Evolutionary conservation across 1,140 invertebrate species (phyloP), one percentile per base, ranked within the genome.

Genomic region (Ceratosolen fusciceps): DNA sequence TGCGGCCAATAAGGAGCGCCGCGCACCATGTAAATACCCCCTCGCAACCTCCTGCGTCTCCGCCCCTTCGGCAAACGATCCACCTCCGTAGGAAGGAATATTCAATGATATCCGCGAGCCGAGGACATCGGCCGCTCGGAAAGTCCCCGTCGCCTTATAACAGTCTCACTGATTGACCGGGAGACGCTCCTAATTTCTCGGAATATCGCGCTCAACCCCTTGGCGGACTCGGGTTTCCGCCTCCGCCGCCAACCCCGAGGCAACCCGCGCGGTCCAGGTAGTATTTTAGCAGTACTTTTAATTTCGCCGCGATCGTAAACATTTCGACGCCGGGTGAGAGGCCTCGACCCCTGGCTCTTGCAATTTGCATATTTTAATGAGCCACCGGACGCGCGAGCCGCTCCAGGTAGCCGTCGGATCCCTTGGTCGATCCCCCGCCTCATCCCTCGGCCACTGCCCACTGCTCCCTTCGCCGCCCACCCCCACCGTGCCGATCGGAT

Each of bases 331-430:
- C 84, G 82, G 84, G 82, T 79, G 84, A 84, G 83, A 83, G 82
- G 80, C 82, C 82, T 82, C 79, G 76, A 70, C 78, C 75, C 68
- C 47, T 58, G 72, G 72, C 72, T 58, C 34, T 2, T 29, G 24
- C 26, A 65, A 90, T 90, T 90, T 89, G 88, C 89, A 90, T 89
- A 90, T 89, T 89, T 90, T 90, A 90, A 90, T 90, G 89, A 90
- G 89, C 84, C 87, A 85, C 83, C 80, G 84, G 81, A 80, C 84
- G 81, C 71, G 49, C 37, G 65, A 43, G 65, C 37, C 21, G 84
- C 85, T 84, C 81, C 84, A 75, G 85, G 83, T 84, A 83, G 77
- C 83, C 82, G 79, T 79, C n/a, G 14, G 56, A 8, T 37, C 49
- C 49, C 49, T 52, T 52, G 3, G 2, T 19, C 3, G 49, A 16